phyloP scores from a whole-genome alignment of 2,888 invertebrate genomes.

The Chymomyza caudatula region DNA sequence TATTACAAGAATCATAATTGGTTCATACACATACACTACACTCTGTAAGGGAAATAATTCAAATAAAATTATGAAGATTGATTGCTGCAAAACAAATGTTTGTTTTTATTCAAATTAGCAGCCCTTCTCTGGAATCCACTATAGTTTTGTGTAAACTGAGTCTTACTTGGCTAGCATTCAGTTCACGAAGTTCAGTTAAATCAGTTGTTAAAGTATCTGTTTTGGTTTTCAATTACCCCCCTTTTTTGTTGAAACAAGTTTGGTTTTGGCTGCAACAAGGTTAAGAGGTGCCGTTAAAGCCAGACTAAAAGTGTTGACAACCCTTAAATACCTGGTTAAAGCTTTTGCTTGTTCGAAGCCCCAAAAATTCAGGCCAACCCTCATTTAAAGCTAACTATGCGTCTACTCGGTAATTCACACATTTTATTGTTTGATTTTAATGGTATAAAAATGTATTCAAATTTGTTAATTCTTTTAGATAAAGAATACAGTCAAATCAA shows the following conservation, averaged over 20 bases:
- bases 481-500: too few species aligned
- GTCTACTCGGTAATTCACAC: background rate
- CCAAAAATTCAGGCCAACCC: conserved; percentile 21
- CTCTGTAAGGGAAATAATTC: background rate
- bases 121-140: background rate
- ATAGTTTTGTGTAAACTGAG: conserved; percentile 33
- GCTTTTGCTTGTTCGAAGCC: conserved; percentile 46
- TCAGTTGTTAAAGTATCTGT: conserved; percentile 62
- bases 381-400: background rate
- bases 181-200: conserved; percentile 69
- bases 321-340: conserved; percentile 20
- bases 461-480: too few species aligned
- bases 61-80: background rate
- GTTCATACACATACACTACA: background rate
- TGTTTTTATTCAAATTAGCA: conserved; percentile 8
- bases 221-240: conserved; percentile 34
- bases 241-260: conserved; percentile 19
- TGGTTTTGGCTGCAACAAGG: conserved; percentile 32
- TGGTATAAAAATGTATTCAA: too few species aligned
- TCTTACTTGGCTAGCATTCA: conserved; percentile 9
- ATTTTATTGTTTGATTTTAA: background rate
- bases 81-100: background rate
- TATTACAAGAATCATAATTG: background rate
- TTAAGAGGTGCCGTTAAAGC: conserved; percentile 50
- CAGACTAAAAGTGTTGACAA: conserved; percentile 41